These are phyloP conservation scores for Chionodraco myersi DNA, from an alignment of 2,113 vertebrate genomes.

Conservation along the genomic window DNA sequence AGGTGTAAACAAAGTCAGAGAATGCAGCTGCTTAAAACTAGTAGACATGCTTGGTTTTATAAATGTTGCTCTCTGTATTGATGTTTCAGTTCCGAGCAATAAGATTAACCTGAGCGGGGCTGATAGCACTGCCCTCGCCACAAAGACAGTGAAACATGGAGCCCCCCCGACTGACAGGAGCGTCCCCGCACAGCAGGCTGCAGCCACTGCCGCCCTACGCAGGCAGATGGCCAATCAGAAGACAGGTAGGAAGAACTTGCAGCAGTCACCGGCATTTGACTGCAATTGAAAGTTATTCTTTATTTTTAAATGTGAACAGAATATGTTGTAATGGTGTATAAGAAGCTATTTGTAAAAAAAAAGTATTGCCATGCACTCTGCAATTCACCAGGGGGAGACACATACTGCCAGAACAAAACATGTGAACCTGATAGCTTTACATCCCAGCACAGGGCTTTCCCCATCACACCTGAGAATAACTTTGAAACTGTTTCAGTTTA, in stretches of 20 bases:
- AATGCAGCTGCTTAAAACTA: background rate
- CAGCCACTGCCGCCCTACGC: constrained; percentile 89
- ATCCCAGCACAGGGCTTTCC: background rate
- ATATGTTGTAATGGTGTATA: background rate
- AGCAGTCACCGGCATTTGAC: background rate
- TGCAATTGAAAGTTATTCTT: background rate
- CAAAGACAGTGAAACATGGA: constrained; percentile 95
- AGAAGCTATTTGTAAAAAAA: background rate
- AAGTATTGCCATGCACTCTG: background rate
- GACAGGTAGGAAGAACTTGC: constrained; percentile 81
- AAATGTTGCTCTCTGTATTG: constrained; percentile 10
- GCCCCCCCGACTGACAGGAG: constrained; percentile 83
- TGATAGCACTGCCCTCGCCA: constrained; percentile 93
- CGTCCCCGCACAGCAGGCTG: constrained; percentile 90
- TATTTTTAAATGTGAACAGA: constrained; percentile 1
- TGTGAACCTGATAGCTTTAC: background rate
- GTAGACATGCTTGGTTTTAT: background rate
- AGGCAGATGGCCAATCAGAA: constrained; percentile 92
- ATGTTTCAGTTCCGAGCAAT: constrained; percentile 71
- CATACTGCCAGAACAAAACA: constrained; percentile 24
- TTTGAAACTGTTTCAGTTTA: background rate
- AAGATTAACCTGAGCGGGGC: constrained; percentile 88
- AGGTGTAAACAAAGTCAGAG: background rate
- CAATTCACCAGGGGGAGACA: constrained; percentile 77
- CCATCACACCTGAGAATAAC: background rate